A percentile compares a stretch with the other conserved stretches of the same genome.
These are phyloP conservation scores for Drosophila nannoptera DNA, from an alignment of 1,140 invertebrate genomes.

Conservation along the genomic window DNA sequence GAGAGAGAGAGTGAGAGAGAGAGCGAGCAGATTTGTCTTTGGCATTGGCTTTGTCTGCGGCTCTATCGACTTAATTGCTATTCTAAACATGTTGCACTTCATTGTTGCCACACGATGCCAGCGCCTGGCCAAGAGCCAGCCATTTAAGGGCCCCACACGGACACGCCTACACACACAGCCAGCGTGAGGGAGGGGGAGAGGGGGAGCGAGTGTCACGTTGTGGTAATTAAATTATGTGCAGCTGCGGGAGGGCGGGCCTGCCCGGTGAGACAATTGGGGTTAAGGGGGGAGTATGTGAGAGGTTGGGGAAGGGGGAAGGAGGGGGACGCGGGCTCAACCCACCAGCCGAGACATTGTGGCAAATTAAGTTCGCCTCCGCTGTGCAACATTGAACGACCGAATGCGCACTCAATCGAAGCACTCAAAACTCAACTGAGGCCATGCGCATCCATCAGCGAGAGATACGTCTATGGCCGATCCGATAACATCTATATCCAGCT, in stretches of 20 bases:
- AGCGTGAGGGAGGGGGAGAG: background rate
- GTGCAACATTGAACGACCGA: conserved; percentile 11
- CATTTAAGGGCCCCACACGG: conserved; percentile 2
- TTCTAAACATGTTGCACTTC: conserved; percentile 71
- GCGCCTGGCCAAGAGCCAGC: conserved; percentile 26
- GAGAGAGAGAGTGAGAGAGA: background rate
- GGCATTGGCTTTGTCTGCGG: conserved; percentile 21
- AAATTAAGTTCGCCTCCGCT: conserved; percentile 45
- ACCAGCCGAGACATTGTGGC: conserved; percentile 32
- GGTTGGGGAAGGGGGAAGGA: background rate
- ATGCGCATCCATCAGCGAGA: too few species aligned
- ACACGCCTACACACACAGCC: background rate
- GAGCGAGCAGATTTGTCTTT: conserved; percentile 21
- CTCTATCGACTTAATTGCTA: conserved; percentile 65
- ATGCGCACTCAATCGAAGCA: conserved; percentile 1
- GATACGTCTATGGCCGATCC: too few species aligned
- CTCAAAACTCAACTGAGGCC: background rate
- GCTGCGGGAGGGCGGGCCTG: conserved; percentile 18
- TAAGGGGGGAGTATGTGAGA: too few species aligned
- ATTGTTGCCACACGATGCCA: conserved; percentile 49
- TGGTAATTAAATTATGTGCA: conserved; percentile 74
- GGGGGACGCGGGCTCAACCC: background rate
- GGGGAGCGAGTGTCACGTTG: conserved; percentile 36
- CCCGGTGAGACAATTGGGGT: background rate
- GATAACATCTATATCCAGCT: too few species aligned